A percentile compares a stretch with the other conserved stretches of the same genome.
Evolutionary conservation across 35 echinoderm and acorn worm genomes (phyloP).

Genomic region (Acanthaster planci): DNA sequence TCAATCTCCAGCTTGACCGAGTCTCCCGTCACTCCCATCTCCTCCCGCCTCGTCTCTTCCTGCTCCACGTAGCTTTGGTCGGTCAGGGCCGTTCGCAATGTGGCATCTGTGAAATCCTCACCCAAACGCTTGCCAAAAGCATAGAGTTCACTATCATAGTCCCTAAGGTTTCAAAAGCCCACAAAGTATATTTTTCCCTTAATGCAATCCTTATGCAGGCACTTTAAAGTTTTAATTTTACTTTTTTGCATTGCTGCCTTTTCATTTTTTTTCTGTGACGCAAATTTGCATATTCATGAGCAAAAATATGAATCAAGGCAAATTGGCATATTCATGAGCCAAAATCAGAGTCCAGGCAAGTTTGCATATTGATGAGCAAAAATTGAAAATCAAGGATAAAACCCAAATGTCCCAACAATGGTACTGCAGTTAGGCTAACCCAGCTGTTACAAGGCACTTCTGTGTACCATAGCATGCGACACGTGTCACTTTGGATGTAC

Average conservation of each 20-base stretch:
- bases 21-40: conserved; percentile 32
- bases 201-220: background rate
- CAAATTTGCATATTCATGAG: too few relatives aligned
- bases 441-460: too few relatives aligned
- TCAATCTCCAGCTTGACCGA: conserved; percentile 43
- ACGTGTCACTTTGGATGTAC: too few relatives aligned
- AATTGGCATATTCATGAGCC: too few relatives aligned
- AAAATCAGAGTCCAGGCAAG: too few relatives aligned
- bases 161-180: conserved; percentile 51
- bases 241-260: background rate
- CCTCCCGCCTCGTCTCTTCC: conserved; percentile 33
- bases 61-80: conserved; percentile 56
- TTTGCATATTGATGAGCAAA: too few relatives aligned
- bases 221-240: background rate
- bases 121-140: conserved; percentile 92
- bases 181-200: background rate
- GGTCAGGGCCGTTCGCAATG: conserved; percentile 72
- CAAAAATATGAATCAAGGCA: too few relatives aligned
- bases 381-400: too few relatives aligned
- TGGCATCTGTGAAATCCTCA: conserved; percentile 78
- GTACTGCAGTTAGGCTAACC: too few relatives aligned
- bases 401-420: too few relatives aligned
- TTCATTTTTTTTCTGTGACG: background rate
- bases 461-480: too few relatives aligned
- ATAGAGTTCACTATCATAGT: conserved; percentile 94